A percentile compares a stretch with the other conserved stretches of the same genome.
These are phyloP conservation scores for Sebastes schlegelii DNA, from an alignment of 2,113 vertebrate genomes.

Conservation along the genomic window DNA sequence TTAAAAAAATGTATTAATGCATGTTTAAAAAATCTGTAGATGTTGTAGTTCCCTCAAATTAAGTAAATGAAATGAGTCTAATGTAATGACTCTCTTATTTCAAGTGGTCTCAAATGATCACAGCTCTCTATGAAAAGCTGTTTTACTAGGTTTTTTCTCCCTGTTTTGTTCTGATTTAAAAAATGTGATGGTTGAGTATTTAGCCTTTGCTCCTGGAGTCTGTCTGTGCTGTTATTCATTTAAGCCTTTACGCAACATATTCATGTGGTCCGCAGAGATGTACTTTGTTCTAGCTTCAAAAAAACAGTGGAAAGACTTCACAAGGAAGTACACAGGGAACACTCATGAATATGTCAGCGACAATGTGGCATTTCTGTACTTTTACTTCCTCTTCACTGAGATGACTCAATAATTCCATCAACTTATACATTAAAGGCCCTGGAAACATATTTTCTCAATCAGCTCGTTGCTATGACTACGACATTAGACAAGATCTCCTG, in stretches of 20 bases:
- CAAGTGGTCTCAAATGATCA: background rate
- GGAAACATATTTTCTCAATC: background rate
- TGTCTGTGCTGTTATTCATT: background rate
- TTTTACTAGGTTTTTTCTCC: slow-evolving; percentile 17
- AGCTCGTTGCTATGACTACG: background rate
- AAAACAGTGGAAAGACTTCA: background rate
- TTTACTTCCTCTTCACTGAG: background rate
- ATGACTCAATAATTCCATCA: background rate
- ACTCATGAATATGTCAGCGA: background rate
- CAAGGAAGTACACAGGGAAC: background rate
- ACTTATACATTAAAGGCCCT: background rate
- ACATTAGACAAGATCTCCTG: background rate
- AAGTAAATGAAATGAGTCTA: background rate
- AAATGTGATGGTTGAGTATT: background rate
- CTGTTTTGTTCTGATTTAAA: slow-evolving; percentile 16
- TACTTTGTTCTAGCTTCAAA: background rate
- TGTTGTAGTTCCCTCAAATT: background rate
- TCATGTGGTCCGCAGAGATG: slow-evolving; percentile 2
- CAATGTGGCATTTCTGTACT: background rate
- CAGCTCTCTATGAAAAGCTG: background rate
- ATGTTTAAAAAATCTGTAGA: background rate
- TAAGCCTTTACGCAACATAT: background rate
- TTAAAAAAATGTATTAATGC: background rate
- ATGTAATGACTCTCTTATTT: background rate
- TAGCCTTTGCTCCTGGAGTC: background rate